Conservation (phyloP, 2,888 invertebrate genomes). For the Diplazon laetatorius region DNA sequence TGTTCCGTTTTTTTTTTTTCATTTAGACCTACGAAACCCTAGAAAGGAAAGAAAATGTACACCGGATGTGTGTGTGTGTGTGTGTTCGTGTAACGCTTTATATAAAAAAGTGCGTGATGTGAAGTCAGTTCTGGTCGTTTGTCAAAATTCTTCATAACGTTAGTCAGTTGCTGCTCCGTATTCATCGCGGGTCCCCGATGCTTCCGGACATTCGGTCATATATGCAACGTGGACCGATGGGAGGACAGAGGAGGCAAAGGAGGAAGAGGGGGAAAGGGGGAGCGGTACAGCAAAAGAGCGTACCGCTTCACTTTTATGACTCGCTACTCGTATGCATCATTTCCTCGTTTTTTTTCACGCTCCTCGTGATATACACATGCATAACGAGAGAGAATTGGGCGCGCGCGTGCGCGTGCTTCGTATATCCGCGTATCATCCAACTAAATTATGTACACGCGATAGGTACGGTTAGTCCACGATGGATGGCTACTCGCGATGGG, state of each 20-base stretch:
- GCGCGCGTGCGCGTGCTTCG: too few species aligned
- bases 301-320: constrained; percentile 71
- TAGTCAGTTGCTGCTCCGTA: constrained; percentile 54
- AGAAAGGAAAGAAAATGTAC: background rate
- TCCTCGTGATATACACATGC: constrained; percentile 16
- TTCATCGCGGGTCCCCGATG: constrained; percentile 58
- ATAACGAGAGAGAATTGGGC: background rate
- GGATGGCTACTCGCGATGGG: constrained; percentile 21
- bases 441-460: constrained; percentile 33
- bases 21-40: too few species aligned
- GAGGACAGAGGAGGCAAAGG: too few species aligned
- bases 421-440: constrained; percentile 30
- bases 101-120: background rate
- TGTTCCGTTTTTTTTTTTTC: too few species aligned
- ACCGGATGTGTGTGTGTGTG: too few species aligned
- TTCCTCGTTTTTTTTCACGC: constrained; percentile 5
- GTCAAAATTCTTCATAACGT: constrained; percentile 80
- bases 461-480: constrained; percentile 26
- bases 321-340: constrained; percentile 59
- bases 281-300: constrained; percentile 61
- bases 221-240: too few species aligned
- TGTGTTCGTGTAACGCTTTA: background rate
- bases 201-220: background rate
- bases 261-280: too few species aligned
- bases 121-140: constrained; percentile 69